A percentile compares a stretch with the other conserved stretches of the same genome.
These are phyloP conservation scores for Microctenopoma steveboyesi DNA, from an alignment of 2,797 vertebrate species.

Conservation along the genomic window DNA sequence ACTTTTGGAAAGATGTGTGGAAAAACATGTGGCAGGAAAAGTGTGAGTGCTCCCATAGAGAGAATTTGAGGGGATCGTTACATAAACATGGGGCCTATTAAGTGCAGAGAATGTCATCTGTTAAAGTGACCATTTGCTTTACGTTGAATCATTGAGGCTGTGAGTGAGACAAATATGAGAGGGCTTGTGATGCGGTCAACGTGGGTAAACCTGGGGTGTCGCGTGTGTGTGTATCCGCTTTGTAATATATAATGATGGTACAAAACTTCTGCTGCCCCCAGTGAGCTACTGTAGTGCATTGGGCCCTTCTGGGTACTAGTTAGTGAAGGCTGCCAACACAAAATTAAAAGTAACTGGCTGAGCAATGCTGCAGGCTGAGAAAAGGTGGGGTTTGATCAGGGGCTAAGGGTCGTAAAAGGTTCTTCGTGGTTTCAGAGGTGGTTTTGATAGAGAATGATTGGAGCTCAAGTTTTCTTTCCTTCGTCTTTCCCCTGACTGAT, in stretches of 20 bases:
- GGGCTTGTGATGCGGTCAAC: constrained; percentile 38
- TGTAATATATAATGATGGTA: background rate
- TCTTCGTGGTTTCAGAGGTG: constrained; percentile 29
- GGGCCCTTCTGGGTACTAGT: constrained; percentile 54
- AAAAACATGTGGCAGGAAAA: constrained; percentile 60
- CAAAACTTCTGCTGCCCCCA: constrained; percentile 34
- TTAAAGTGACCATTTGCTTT: constrained; percentile 65
- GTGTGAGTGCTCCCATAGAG: constrained; percentile 57
- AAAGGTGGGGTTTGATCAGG: constrained; percentile 30
- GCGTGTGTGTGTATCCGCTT: background rate
- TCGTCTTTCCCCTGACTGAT: constrained; percentile 8
- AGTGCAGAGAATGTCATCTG: constrained; percentile 61
- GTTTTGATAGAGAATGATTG: constrained; percentile 30
- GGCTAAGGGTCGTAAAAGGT: constrained; percentile 38
- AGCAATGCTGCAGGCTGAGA: constrained; percentile 47
- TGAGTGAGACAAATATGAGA: constrained; percentile 40
- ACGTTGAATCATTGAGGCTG: constrained; percentile 52
- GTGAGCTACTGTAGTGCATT: constrained; percentile 2
- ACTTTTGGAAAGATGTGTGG: constrained; percentile 54
- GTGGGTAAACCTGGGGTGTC: background rate
- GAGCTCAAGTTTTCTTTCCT: constrained; percentile 18
- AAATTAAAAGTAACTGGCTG: constrained; percentile 67
- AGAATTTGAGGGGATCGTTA: constrained; percentile 70
- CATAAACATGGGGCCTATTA: constrained; percentile 72
- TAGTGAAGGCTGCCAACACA: constrained; percentile 49